Evolutionary conservation across 2,113 vertebrate genomes (phyloP).

Genomic region (Tympanuchus pallidicinctus): DNA sequence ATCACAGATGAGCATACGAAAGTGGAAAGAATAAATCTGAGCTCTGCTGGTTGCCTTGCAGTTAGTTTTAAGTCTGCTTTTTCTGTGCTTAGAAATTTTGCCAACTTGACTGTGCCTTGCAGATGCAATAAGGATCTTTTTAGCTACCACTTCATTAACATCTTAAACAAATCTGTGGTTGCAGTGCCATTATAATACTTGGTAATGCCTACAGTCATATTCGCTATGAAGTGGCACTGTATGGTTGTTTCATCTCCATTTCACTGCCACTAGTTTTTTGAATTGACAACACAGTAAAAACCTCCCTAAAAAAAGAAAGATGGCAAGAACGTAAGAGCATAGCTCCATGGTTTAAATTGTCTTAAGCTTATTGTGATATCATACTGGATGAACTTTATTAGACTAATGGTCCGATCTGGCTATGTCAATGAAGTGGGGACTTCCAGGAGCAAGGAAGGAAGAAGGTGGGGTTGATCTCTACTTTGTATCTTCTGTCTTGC

Average conservation of each 20-base stretch:
- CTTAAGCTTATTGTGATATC: not conserved
- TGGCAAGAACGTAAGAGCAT: not conserved
- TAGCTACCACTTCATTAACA: not conserved
- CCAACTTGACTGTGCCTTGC: not conserved
- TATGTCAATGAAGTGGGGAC: no score
- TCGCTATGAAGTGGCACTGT: not conserved
- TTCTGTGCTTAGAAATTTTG: not conserved
- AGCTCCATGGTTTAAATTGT: not conserved
- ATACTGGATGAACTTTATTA: not conserved
- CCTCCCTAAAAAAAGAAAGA: not conserved
- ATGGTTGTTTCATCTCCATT: not conserved
- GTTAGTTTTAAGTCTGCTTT: not conserved
- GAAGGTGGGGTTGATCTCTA: not conserved
- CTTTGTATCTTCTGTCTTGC: not conserved
- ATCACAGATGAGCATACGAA: not conserved
- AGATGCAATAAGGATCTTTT: not conserved
- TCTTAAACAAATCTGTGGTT: not conserved
- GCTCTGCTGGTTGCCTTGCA: not conserved
- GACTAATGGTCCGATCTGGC: no score
- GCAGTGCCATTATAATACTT: not conserved
- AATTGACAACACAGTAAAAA: not conserved
- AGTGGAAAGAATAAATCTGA: not conserved
- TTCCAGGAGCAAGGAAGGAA: not conserved
- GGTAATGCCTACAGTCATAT: no score
- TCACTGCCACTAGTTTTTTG: not conserved